Base-by-base conservation (phyloP, 2,797 vertebrate genomes). In the Otolemur crassicaudatus region DNA sequence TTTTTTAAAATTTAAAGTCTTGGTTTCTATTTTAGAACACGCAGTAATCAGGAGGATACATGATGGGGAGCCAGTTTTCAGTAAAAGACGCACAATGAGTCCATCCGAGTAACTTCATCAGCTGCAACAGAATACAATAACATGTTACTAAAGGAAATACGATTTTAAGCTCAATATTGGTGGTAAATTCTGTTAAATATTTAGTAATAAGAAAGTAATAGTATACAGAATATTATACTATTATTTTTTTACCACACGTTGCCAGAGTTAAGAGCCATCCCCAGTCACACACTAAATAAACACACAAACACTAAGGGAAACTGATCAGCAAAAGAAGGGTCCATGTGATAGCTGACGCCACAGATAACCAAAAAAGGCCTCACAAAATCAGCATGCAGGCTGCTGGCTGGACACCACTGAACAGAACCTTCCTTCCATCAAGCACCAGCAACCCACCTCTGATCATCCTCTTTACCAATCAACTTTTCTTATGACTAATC, bases 81-180 rank as follows among this genome's bases (percentile, higher is more conserved):
- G 99, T 99, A 98, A 99, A 99, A 98, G 98, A 98, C 80, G 99
- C 99, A 97, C 99, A 99, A 79, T 99, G 99, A 60, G 98, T 99
- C 99, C 99, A 99, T 98, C 99, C 99, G 82, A 99, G 99, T 95
- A 99, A 98, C 95, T 99, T 99, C 99, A 99, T 99, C 60, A 99
- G 98, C 99, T 99, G 97, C 82, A 97, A 77, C 34, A 94, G 96
- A 94, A 93, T 90, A 98, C 72, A 79, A 0, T 25, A 46, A 65
- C 0, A 3, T 11, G 79, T 81, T 69, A 88, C 43, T 75, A 49
- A 77, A 87, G 75, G 63, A 86, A 31, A 88, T 29, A 76, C 1
- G 87, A 75, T 43, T 31, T 88, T 81, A 53, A 79, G 34, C 13
- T 72, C 43, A 49, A 34, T 29, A 72, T 80, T 87, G 27, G 82